Conservation (phyloP, 2,888 invertebrate genomes). For the Spicauda simplicius region DNA sequence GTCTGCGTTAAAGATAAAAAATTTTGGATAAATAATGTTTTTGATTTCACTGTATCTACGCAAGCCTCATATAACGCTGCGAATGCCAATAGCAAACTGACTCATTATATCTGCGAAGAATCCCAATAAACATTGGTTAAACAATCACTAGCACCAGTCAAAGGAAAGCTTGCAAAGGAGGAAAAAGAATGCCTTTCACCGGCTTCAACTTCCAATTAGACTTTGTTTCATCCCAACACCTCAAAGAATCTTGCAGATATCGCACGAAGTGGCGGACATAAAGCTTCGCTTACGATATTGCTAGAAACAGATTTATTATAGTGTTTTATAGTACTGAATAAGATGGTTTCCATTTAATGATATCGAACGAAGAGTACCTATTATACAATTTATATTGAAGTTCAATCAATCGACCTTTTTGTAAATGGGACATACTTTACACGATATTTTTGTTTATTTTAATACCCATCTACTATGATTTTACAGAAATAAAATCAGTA, state of each 20-base stretch:
- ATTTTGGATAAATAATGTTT: no score
- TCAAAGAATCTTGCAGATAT: constrained; percentile 15
- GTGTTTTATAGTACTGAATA: no score
- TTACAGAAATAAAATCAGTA: no score
- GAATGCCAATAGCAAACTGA: background rate
- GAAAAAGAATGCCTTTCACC: constrained; percentile 28
- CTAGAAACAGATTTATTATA: background rate
- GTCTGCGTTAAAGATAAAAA: no score
- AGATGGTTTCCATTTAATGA: background rate
- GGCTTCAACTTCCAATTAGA: constrained; percentile 29
- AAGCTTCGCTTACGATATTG: background rate
- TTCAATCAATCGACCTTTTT: no score
- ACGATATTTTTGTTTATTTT: no score
- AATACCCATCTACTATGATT: no score
- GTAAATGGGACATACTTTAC: no score
- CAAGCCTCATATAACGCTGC: background rate
- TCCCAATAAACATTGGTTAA: constrained; percentile 10
- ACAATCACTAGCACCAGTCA: constrained; percentile 3
- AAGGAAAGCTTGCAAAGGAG: constrained; percentile 22
- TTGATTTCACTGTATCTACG: no score
- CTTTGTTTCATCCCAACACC: constrained; percentile 25
- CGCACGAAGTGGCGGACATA: background rate
- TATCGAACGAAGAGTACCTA: no score
- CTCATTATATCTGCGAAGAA: constrained; percentile 4
- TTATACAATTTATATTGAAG: no score